These are phyloP conservation scores for Cyprinodon variegatus DNA, from an alignment of 2,113 vertebrate species.

Conservation along the genomic window DNA sequence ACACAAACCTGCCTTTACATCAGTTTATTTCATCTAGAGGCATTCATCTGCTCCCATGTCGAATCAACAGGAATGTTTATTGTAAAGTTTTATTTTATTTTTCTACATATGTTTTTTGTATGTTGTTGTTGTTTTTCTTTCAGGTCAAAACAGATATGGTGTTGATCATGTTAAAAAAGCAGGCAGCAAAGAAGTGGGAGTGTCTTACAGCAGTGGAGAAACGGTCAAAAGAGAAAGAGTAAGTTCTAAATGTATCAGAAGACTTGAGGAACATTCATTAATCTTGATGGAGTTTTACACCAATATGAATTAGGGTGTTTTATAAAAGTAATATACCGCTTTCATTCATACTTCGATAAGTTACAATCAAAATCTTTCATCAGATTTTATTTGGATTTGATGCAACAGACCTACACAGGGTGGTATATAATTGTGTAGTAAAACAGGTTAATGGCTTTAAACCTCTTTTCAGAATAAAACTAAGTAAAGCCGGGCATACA, in stretches of 20 bases:
- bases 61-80: background rate
- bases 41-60: background rate
- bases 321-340: no score
- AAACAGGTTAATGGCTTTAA: no score
- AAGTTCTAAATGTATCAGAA: constrained; percentile 65
- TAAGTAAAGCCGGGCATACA: no score
- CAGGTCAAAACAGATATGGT: constrained; percentile 95
- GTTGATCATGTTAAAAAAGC: constrained; percentile 93
- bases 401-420: no score
- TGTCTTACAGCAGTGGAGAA: constrained; percentile 94
- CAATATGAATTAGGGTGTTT: background rate
- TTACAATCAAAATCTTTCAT: no score
- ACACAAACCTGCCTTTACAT: no score
- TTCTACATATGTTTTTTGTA: background rate
- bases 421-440: no score
- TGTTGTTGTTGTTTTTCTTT: background rate
- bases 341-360: no score
- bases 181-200: constrained; percentile 89
- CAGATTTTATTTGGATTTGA: no score
- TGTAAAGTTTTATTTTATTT: background rate
- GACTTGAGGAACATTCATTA: background rate
- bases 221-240: constrained; percentile 95
- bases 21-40: no score
- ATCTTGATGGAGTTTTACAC: background rate
- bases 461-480: no score